Evolutionary conservation across 1,140 invertebrate species (phyloP), one percentile per base, ranked within the genome.

Genomic region (Solenopsis fugax): DNA sequence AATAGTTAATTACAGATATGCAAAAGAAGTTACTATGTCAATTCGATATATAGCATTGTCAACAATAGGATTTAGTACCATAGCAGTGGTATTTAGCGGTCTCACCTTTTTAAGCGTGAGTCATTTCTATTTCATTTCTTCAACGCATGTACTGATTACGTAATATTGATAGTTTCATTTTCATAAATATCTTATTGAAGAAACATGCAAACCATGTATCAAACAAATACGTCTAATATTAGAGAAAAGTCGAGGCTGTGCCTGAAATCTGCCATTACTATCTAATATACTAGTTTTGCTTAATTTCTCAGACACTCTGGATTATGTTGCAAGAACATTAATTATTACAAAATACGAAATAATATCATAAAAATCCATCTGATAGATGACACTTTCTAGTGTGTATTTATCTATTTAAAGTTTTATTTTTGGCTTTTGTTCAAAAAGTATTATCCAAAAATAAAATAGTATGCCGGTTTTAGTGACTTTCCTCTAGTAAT

Each of bases 51-150:
- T 67, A 52, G 24, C 18, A 52, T 12, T 90, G 84, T 54, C 92
- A 48, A 75, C 78, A 0, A 10, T 91, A 16, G 86, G 62, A 56
- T 81, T 64, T 2, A 67, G 89, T 0, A 78, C 93, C 4, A 81
- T 89, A 1, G 84, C 72, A 18, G 52, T 92, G n/a, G 85, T 92
- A 24, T 86, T 87, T 2, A 56, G 76, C 0, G 81, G 89, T 3
- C 72, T 76, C 9, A 52, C 89, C 0, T 73, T 76, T 13, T 62
- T 91, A 0, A 92, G 92, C 6, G 87, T 91, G n/a, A 86, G 91
- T 45, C 75, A 87, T 0, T 88, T 89, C 0, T 16, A 87, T 7
- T 29, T 6, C 4, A 91, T 12, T 90, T 89, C 75, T 92, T 88
- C n/a, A 48, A 77, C 18, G 18, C 0, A 45, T 62, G 18, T 88